Conservation (phyloP, 2,888 invertebrate species). For the Acleris sparsana region DNA sequence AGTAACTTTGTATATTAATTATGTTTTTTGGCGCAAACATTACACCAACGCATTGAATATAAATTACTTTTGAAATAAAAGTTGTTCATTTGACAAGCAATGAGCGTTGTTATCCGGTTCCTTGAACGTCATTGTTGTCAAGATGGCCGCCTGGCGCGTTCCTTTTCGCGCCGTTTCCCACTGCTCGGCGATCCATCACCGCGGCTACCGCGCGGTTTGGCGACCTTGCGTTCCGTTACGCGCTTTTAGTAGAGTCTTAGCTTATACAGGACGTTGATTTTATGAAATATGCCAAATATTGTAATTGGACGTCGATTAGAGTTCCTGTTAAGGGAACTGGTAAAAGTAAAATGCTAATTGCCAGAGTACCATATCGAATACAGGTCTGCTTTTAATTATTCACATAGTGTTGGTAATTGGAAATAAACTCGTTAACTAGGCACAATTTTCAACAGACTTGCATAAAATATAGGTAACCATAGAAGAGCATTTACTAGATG, state of each 20-base stretch:
- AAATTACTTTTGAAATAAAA: slow-evolving; percentile 20
- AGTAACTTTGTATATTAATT: slow-evolving; percentile 31
- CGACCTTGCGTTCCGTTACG: slow-evolving; percentile 45
- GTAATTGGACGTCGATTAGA: neutral
- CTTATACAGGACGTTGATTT: slow-evolving; percentile 40
- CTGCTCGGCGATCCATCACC: slow-evolving; percentile 31
- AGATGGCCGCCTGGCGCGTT: slow-evolving; percentile 30
- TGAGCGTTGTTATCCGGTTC: slow-evolving; percentile 17
- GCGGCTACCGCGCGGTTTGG: slow-evolving; percentile 35
- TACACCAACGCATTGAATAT: slow-evolving; percentile 17
- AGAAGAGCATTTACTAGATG: no score
- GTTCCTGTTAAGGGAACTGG: no score
- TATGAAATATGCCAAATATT: slow-evolving; percentile 1
- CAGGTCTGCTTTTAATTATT: no score
- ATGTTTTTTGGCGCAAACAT: slow-evolving; percentile 27
- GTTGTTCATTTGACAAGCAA: slow-evolving; percentile 22
- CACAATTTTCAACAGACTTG: no score
- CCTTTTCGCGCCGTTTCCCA: slow-evolving; percentile 23
- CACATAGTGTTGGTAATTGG: no score
- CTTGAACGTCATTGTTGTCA: slow-evolving; percentile 32
- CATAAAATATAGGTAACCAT: no score
- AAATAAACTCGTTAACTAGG: no score
- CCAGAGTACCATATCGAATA: no score
- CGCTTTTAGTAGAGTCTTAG: slow-evolving; percentile 34
- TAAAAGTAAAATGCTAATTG: no score